Evolutionary conservation across 2,113 vertebrate species (phyloP), one percentile per base, ranked within the genome.

Genomic region (Camelus dromedarius): DNA sequence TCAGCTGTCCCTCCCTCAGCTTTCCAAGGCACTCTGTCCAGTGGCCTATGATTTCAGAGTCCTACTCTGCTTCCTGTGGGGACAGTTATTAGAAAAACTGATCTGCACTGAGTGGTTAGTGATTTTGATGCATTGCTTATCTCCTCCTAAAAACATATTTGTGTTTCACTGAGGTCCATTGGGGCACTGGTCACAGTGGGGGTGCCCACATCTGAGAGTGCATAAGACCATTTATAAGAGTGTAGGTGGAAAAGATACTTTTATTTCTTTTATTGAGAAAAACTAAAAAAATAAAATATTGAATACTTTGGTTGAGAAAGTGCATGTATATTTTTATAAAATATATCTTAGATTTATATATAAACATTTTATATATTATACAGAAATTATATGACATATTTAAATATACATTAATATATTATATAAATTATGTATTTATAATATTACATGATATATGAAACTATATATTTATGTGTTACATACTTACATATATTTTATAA

Each of bases 281-380:
- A 67, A 85, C 54, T 81, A 89, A 77, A 67, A 52, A 42, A 42
- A 42, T 42, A 92, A 81, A 82, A 85, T 92, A 89, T 77, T 92
- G 77, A 80, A 50, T 73, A 62, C 56, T 77, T 42, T 42, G 38
- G 38, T 94, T 82, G 56, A 72, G 89, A 90, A 95, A 76, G 58
- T 54, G 6, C 32, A 30, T 28, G 2, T 35, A 30, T 38, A 14
- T 77, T 32, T 42, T 42, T 42, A 42, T 42, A 42, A 42, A 42
- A 42, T 42, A 42, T 42, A 42, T 42, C 38, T 42, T 42, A 42
- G 4, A 42, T 42, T 42, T 42, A 42, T 42, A 42, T 42, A 42
- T 42, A 42, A 42, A 42, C 38, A 42, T 42, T 42, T 42, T 42
- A 42, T 42, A 42, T 42, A 42, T 42, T 5, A 42, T 42, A 42